Percentiles rank a stretch among this genome's conserved stretches.
Evolutionary conservation across 2,113 vertebrate species (phyloP).

Genomic region (Pogonocichla stellata): DNA sequence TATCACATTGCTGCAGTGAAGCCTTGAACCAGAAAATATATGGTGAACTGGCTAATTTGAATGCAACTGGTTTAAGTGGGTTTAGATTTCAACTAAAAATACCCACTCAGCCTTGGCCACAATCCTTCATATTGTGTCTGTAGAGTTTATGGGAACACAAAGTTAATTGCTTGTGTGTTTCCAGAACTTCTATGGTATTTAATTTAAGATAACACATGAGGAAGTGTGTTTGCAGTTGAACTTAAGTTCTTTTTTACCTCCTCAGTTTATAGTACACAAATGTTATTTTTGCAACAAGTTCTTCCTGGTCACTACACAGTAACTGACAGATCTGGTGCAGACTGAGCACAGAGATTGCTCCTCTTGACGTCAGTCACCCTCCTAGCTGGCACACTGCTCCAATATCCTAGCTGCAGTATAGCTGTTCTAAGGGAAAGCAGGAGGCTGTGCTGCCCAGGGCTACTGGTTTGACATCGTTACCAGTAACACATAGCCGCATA

Average conservation of each 20-base stretch:
- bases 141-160: conserved; percentile 45
- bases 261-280: conserved; percentile 70
- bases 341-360: neutral
- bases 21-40: neutral
- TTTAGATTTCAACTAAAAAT: conserved; percentile 36
- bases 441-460: neutral
- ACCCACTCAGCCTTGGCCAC: neutral
- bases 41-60: neutral
- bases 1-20: neutral
- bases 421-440: neutral
- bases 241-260: conserved; percentile 31
- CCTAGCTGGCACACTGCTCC: neutral
- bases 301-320: conserved; percentile 47
- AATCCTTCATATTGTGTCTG: neutral
- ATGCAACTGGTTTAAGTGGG: conserved; percentile 40
- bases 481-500: neutral
- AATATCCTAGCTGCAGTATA: neutral
- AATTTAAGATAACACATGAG: conserved; percentile 51
- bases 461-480: accelerated
- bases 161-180: conserved; percentile 52
- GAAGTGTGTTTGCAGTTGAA: conserved; percentile 59
- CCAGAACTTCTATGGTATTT: conserved; percentile 32
- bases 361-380: neutral
- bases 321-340: neutral
- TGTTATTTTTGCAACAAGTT: conserved; percentile 60